These are phyloP conservation scores for Sciurus vulgaris DNA, from an alignment of 2,797 vertebrate genomes.

Conservation along the genomic window DNA sequence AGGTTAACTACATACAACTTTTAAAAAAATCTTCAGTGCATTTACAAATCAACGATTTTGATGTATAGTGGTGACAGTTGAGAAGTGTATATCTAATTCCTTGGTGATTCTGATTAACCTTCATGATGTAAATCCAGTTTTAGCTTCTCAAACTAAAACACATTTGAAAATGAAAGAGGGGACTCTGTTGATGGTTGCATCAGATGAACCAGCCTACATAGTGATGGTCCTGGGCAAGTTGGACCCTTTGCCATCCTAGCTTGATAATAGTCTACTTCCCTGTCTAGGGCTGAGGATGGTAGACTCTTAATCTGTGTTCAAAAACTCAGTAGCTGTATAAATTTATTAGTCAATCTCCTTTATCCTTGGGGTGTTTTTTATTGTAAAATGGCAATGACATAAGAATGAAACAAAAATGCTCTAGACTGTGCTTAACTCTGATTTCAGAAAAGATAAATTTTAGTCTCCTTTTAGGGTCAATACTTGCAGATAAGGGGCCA, in stretches of 20 bases:
- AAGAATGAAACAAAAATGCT: slow-evolving; percentile 34
- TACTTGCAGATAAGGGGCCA: neutral
- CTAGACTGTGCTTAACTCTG: neutral
- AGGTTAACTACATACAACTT: slow-evolving; percentile 8
- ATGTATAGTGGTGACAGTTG: neutral
- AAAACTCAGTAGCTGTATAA: neutral
- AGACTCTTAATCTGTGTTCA: neutral
- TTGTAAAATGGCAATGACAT: neutral
- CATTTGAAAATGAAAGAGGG: neutral
- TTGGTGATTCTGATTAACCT: neutral
- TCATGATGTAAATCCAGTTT: neutral
- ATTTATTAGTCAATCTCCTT: neutral
- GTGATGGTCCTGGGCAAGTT: neutral
- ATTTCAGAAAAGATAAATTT: slow-evolving; percentile 4
- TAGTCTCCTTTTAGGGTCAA: neutral
- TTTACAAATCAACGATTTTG: neutral
- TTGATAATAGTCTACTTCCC: neutral
- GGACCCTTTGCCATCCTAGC: neutral
- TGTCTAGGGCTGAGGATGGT: neutral
- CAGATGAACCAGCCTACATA: neutral
- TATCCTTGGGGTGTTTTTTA: neutral
- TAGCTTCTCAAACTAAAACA: slow-evolving; percentile 37
- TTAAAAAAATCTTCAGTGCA: neutral
- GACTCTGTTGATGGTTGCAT: neutral
- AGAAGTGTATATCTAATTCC: neutral